These are phyloP conservation scores for Thalpophila matura DNA, from an alignment of 2,888 invertebrate species.

Conservation along the genomic window DNA sequence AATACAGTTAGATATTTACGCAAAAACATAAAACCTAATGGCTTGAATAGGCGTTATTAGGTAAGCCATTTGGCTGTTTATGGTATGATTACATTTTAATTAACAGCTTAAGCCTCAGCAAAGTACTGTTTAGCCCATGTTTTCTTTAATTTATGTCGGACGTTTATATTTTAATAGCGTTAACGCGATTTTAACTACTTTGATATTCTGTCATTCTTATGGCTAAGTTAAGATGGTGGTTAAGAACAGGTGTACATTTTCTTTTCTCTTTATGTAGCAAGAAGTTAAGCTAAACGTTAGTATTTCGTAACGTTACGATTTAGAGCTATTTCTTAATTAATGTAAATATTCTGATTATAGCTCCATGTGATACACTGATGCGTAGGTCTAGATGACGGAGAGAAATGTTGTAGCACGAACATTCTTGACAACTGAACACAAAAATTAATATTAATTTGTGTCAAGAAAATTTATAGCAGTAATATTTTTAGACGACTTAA, in stretches of 20 bases:
- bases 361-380: slow-evolving; percentile 6
- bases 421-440: slow-evolving; percentile 25
- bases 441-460: slow-evolving; percentile 51
- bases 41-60: slow-evolving; percentile 29
- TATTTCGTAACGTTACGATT: background rate
- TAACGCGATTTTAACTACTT: slow-evolving; percentile 6
- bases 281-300: background rate
- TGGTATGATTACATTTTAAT: slow-evolving; percentile 54
- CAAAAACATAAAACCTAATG: slow-evolving; percentile 31
- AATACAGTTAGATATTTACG: slow-evolving; percentile 50
- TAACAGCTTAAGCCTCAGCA: slow-evolving; percentile 33
- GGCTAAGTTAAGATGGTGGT: background rate
- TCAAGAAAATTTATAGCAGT: slow-evolving; percentile 41
- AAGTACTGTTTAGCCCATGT: slow-evolving; percentile 19
- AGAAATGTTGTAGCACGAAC: slow-evolving; percentile 17
- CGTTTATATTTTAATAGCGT: slow-evolving; percentile 30
- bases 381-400: slow-evolving; percentile 25
- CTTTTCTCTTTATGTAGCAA: background rate
- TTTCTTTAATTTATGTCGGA: slow-evolving; percentile 29
- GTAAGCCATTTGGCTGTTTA: slow-evolving; percentile 21
- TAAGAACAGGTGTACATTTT: background rate
- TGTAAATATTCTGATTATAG: slow-evolving; percentile 14
- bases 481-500: slow-evolving; percentile 39
- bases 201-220: background rate
- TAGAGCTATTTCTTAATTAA: background rate